phyloP scores from a whole-genome alignment of 2,797 vertebrate species.

The Rhinichthys osculus region DNA sequence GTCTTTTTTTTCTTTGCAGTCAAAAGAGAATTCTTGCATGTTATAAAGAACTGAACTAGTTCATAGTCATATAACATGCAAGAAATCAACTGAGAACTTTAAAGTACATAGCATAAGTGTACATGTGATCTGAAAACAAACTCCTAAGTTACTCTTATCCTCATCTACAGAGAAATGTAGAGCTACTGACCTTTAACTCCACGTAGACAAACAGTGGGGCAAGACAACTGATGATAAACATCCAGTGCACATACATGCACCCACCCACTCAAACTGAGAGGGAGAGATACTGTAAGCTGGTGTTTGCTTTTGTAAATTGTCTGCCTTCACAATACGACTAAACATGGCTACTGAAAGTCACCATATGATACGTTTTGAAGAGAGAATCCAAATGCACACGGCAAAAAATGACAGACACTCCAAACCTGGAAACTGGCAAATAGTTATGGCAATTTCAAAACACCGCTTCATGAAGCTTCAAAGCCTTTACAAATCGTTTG shows the following conservation, averaged over 20 bases:
- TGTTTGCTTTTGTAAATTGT: background rate
- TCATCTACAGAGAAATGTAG: background rate
- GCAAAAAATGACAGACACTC: too few relatives aligned
- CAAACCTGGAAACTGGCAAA: too few relatives aligned
- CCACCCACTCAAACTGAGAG: background rate
- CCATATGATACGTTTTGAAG: background rate
- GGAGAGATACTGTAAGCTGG: background rate
- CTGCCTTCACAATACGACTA: background rate
- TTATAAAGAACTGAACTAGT: too few relatives aligned
- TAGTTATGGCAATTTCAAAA: too few relatives aligned
- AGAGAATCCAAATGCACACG: too few relatives aligned
- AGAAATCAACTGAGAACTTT: background rate
- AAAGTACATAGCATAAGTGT: background rate
- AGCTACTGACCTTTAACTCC: background rate
- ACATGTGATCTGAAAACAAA: background rate
- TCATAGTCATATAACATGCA: background rate
- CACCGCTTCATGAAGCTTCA: too few relatives aligned
- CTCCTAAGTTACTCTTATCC: background rate
- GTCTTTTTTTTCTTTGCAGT: background rate
- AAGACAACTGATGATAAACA: background rate
- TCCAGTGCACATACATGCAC: background rate
- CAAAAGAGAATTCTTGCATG: background rate
- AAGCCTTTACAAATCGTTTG: too few relatives aligned
- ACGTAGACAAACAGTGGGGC: constrained; percentile 7
- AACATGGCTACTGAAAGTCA: background rate